phyloP scores from a whole-genome alignment of 2,888 invertebrate genomes.

The Argyra leucocephala region DNA sequence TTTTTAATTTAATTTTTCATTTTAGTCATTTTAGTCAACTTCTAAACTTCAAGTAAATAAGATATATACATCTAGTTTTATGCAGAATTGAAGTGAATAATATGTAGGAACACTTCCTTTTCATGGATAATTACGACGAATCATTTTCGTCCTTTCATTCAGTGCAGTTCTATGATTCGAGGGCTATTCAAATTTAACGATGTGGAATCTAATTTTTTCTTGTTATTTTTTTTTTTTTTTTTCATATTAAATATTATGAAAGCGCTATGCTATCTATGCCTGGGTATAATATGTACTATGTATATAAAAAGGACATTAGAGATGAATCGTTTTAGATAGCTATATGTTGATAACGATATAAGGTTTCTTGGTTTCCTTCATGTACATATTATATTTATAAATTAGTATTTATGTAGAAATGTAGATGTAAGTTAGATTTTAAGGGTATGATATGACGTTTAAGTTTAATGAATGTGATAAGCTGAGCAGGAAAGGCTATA shows the following conservation, averaged over 20 bases:
- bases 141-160: no score
- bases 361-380: no score
- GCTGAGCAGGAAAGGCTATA: not conserved
- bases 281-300: not conserved
- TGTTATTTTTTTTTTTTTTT: not conserved
- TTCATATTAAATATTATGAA: not conserved
- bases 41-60: no score
- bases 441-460: not conserved
- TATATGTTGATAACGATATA: not conserved
- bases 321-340: not conserved
- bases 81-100: no score
- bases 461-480: constrained; percentile 2
- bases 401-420: no score
- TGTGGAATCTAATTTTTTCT: not conserved
- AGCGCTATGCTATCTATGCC: no score
- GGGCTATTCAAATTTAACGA: not conserved
- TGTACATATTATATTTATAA: no score
- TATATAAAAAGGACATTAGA: not conserved
- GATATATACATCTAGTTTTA: no score
- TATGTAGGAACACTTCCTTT: no score
- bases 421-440: not conserved
- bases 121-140: no score
- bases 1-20: no score
- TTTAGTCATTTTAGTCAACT: no score
- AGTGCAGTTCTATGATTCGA: not conserved